Base-by-base conservation (phyloP, 2,797 vertebrate genomes). In the Distichodus sexfasciatus region DNA sequence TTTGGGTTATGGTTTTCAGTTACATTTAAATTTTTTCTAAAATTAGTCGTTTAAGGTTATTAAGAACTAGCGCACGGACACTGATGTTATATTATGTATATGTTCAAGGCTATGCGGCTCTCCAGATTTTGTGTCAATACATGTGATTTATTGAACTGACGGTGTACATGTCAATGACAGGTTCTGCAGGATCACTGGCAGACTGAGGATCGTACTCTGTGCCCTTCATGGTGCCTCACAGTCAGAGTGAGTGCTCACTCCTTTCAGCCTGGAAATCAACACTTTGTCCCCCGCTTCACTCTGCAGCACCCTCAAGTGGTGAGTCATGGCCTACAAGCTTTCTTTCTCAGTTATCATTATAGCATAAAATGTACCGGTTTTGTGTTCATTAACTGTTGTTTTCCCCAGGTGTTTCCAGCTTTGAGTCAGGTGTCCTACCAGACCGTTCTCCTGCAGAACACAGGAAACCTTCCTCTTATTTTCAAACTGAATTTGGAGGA, bases 181-280 rank as follows among this genome's bases (percentile, higher is more conserved):
- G 87, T 91, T 19, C 80, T 92, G 77, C 84, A 81, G 73, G 84
- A 88, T 57, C 87, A 86, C 72, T 81, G 19, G 19, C 87, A 88
- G n/a, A 75, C 85, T 4, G 82, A 92, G 12, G 88, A 90, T n/a
- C 81, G 51, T 57, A 89, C 91, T 7, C 67, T 93, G 58, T 92
- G 88, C 60, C 93, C 90, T 0, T 90, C 96, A 0, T 95, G 94
- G 93, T 96, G 93, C 76, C 82, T 96, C 79, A 94, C 87, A 1
- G 79, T 99, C 71, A 90, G 83, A 64, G 90, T 90, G 14, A 88
- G 80, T 36, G 95, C 91, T 0, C 93, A 97, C 76, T 96, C 92
- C 0, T 96, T 93, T 62, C 67, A 84, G 69, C 78, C 76, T 12
- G 82, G 79, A 59, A 80, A 68, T 17, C 87, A 95, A 15, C 93